These are phyloP conservation scores for Epizoanthus illoricatus DNA, from an alignment of 92 coral and sea anemone species.

Conservation along the genomic window DNA sequence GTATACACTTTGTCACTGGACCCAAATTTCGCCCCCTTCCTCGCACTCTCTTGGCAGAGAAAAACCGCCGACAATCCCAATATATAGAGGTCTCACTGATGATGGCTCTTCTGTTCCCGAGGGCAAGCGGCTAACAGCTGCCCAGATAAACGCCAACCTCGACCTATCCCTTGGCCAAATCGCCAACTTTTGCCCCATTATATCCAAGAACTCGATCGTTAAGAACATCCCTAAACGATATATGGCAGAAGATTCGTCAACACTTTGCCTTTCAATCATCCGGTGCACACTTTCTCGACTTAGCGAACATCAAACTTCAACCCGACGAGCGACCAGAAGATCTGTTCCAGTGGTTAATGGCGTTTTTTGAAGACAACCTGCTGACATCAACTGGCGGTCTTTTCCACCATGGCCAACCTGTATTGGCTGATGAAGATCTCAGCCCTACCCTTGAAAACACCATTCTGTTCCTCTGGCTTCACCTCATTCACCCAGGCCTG, in stretches of 20 bases:
- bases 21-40: constrained; percentile 7
- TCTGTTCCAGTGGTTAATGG: too few relatives aligned
- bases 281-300: too few relatives aligned
- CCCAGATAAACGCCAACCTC: constrained; percentile 43
- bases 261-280: constrained; percentile 56
- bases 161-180: constrained; percentile 58
- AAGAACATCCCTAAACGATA: constrained; percentile 60
- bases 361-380: constrained; percentile 54
- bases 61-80: constrained; percentile 44
- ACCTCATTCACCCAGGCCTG: constrained; percentile 65
- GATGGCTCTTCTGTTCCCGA: constrained; percentile 51
- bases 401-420: constrained; percentile 57
- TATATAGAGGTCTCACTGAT: constrained; percentile 46
- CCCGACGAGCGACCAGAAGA: constrained; percentile 57
- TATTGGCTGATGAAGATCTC: constrained; percentile 53
- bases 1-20: not conserved
- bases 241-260: constrained; percentile 46
- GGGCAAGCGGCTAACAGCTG: constrained; percentile 53
- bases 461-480: constrained; percentile 47
- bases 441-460: constrained; percentile 61
- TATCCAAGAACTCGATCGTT: constrained; percentile 37
- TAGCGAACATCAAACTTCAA: constrained; percentile 36
- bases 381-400: constrained; percentile 49
- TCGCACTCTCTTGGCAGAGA: constrained; percentile 47
- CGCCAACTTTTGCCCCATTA: too few relatives aligned